Percentiles rank a stretch among this genome's conserved stretches.
These are phyloP conservation scores for Trichogramma dendrolimi DNA, from an alignment of 2,888 invertebrate species.

Conservation along the genomic window DNA sequence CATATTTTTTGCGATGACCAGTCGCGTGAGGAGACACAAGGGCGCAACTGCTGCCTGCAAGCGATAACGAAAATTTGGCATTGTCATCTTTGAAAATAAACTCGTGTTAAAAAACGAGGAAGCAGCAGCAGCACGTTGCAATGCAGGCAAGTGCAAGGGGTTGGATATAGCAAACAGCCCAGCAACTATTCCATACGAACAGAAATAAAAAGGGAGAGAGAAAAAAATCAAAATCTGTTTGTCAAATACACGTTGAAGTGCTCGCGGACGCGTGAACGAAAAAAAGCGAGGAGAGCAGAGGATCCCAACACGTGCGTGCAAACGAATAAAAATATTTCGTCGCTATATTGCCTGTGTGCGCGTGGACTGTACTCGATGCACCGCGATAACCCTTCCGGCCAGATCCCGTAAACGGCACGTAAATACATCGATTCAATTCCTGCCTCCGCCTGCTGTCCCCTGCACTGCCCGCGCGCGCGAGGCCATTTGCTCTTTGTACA, in stretches of 20 bases:
- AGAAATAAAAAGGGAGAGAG: conserved; percentile 2
- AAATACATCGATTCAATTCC: conserved; percentile 53
- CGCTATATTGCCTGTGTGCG: no score
- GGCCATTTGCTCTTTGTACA: conserved; percentile 40
- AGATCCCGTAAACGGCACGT: conserved; percentile 48
- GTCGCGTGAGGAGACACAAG: no score
- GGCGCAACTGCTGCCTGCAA: no score
- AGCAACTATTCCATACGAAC: conserved; percentile 2
- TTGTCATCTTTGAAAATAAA: conserved; percentile 28
- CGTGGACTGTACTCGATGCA: no score
- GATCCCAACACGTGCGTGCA: no score
- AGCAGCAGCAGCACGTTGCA: neutral
- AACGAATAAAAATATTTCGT: no score
- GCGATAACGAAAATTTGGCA: conserved; percentile 26
- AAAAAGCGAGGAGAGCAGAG: neutral
- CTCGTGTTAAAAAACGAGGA: conserved; percentile 25
- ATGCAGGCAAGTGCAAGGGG: conserved; percentile 4
- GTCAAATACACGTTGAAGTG: conserved; percentile 27
- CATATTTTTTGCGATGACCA: no score
- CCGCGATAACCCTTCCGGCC: conserved; percentile 38
- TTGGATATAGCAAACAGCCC: conserved; percentile 20
- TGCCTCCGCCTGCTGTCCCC: no score
- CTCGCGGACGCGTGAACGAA: neutral
- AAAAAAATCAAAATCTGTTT: conserved; percentile 29
- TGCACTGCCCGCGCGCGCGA: no score